These are phyloP conservation scores for Osmerus eperlanus DNA, from an alignment of 2,113 vertebrate genomes.

Conservation along the genomic window DNA sequence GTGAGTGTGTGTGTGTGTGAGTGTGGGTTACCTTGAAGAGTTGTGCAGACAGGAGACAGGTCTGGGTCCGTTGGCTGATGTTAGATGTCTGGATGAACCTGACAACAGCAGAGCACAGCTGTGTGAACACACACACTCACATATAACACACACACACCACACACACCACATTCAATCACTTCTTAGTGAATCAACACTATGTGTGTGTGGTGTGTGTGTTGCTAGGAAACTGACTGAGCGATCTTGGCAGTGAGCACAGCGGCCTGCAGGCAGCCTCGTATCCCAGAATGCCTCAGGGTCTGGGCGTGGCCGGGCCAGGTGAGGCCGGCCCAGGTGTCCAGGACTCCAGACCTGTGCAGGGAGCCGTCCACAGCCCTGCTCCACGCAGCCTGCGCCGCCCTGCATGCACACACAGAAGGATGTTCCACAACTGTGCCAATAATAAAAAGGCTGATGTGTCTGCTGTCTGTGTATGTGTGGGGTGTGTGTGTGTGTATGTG, in stretches of 20 bases:
- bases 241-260: constrained; percentile 87
- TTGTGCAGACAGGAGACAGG: constrained; percentile 83
- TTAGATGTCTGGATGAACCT: constrained; percentile 79
- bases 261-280: constrained; percentile 91
- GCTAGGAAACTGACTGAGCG: constrained; percentile 81
- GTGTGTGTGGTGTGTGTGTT: background rate
- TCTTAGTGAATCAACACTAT: background rate
- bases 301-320: constrained; percentile 72
- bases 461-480: no score
- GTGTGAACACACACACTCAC: background rate
- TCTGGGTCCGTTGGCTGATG: constrained; percentile 73
- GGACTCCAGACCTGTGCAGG: constrained; percentile 70
- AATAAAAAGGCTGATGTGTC: no score
- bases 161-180: no score
- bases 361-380: constrained; percentile 84
- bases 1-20: background rate
- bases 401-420: constrained; percentile 43
- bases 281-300: constrained; percentile 78
- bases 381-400: constrained; percentile 85
- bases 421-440: background rate
- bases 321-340: constrained; percentile 82
- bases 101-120: constrained; percentile 24
- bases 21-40: constrained; percentile 86
- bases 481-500: no score
- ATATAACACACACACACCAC: no score